A percentile compares a stretch with the other conserved stretches of the same genome.
Evolutionary conservation across 2,797 vertebrate genomes (phyloP).

Genomic region (Eleutherodactylus coqui): DNA sequence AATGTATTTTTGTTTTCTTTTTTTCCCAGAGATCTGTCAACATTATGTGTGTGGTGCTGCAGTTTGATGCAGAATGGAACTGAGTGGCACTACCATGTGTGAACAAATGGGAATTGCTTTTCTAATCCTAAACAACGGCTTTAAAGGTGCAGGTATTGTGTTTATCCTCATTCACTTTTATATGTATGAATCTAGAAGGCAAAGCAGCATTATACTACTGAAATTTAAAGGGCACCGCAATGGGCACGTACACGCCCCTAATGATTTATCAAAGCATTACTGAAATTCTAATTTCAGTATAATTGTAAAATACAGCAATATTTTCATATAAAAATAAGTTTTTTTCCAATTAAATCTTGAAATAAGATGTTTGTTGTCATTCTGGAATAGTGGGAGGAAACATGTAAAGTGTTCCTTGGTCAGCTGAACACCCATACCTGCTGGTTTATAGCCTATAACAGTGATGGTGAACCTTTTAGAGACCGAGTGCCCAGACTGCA

Average conservation of each 20-base stretch:
- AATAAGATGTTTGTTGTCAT: not conserved
- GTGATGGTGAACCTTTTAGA: no score
- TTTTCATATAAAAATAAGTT: not conserved
- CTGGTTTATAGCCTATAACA: not conserved
- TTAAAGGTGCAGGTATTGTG: not conserved
- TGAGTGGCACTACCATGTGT: not conserved
- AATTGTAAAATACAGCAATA: not conserved
- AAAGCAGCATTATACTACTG: not conserved
- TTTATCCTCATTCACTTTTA: not conserved
- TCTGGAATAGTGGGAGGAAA: not conserved
- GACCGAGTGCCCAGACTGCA: no score
- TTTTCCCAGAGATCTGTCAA: not conserved
- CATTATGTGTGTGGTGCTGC: not conserved
- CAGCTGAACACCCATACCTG: not conserved
- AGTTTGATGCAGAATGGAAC: not conserved
- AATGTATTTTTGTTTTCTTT: not conserved
- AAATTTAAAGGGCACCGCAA: not conserved
- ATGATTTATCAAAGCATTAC: not conserved
- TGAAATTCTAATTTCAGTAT: not conserved
- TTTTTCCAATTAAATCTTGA: not conserved
- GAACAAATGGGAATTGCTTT: not conserved
- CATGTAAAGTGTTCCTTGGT: not conserved
- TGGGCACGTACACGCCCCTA: not conserved
- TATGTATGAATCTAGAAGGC: not conserved
- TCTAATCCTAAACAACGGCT: not conserved